A percentile compares a stretch with the other conserved stretches of the same genome.
Evolutionary conservation across 1,140 invertebrate species (phyloP).

Genomic region (Octopus bimaculoides): DNA sequence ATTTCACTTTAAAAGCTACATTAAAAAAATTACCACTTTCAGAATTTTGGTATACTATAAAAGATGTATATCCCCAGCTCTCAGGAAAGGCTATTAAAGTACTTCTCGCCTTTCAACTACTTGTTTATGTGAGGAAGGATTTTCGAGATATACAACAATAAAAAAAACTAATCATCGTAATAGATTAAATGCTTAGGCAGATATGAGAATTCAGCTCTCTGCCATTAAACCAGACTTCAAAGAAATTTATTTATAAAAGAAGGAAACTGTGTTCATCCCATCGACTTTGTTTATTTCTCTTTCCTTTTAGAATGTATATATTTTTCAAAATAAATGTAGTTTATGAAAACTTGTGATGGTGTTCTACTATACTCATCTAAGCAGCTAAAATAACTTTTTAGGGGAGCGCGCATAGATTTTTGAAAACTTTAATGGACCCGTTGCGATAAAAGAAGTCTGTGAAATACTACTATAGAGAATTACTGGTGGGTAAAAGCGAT

Average conservation of each 20-base stretch:
- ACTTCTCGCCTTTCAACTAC: neutral
- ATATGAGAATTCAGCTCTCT: neutral
- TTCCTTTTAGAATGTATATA: conserved; percentile 3
- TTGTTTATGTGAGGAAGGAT: neutral
- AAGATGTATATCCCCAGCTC: neutral
- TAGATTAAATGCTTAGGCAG: conserved; percentile 4
- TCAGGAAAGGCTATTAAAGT: conserved; percentile 1
- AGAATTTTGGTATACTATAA: conserved; percentile 5
- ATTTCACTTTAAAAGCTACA: conserved; percentile 1
- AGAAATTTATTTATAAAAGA: neutral
- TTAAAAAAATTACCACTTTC: conserved; percentile 5
- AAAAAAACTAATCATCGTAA: neutral
- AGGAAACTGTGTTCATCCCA: neutral
- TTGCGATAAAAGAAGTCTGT: no score
- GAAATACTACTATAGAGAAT: no score
- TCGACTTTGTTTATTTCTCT: neutral
- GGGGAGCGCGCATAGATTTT: no score
- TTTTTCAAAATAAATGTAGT: conserved; percentile 8
- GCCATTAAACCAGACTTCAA: neutral
- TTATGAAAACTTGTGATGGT: conserved; percentile 1
- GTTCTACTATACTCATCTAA: neutral
- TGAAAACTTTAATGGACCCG: no score
- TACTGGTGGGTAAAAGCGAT: no score
- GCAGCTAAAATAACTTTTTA: no score
- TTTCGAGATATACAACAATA: neutral